These are phyloP conservation scores for Branchinecta lindahli DNA, from an alignment of 1,140 invertebrate genomes.

Conservation along the genomic window DNA sequence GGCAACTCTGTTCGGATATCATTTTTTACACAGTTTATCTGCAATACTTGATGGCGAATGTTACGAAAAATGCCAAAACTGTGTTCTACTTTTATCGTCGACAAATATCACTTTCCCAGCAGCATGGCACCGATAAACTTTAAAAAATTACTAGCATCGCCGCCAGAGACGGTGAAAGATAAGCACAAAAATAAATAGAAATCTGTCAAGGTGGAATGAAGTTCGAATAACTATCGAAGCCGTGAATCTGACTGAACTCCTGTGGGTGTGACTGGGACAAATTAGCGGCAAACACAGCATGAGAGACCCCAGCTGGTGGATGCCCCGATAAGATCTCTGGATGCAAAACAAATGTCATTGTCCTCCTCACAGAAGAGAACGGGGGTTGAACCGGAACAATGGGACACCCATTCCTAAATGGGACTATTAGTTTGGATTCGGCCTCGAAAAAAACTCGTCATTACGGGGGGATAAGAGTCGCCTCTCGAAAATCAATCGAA, in stretches of 20 bases:
- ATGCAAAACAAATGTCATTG: neutral
- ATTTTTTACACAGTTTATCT: too few relatives aligned
- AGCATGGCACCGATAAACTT: too few relatives aligned
- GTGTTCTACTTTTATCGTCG: too few relatives aligned
- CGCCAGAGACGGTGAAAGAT: too few relatives aligned
- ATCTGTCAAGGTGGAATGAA: neutral
- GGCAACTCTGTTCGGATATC: too few relatives aligned
- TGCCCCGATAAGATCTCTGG: neutral
- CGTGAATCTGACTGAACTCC: neutral
- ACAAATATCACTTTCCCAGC: too few relatives aligned
- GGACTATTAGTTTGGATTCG: conserved; percentile 2
- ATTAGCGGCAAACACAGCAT: conserved; percentile 6
- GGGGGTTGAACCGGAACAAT: neutral
- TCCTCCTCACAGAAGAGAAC: neutral
- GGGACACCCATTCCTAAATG: conserved; percentile 6
- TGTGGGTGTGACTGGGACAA: neutral
- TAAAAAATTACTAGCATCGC: too few relatives aligned
- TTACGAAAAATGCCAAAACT: too few relatives aligned
- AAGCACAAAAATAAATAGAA: neutral
- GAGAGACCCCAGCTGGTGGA: neutral
- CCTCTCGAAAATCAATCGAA: too few relatives aligned
- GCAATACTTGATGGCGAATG: too few relatives aligned
- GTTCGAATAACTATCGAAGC: neutral
- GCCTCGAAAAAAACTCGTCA: neutral
- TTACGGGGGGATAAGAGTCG: neutral